These are phyloP conservation scores for Lamellibrachia satsuma DNA, from an alignment of 2,888 invertebrate genomes.

Conservation along the genomic window DNA sequence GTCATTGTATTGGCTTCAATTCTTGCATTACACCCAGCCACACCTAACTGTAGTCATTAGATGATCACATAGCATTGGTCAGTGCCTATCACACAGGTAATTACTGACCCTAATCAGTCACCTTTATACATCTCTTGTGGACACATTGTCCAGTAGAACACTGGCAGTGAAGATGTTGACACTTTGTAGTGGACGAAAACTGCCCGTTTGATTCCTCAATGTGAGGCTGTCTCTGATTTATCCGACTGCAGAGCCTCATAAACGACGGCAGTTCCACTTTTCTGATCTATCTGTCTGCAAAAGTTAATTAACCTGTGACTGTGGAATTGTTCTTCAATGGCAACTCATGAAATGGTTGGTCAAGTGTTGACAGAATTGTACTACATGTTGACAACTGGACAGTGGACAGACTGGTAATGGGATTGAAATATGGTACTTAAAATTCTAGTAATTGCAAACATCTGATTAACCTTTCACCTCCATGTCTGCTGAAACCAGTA, in stretches of 20 bases:
- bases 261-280: background rate
- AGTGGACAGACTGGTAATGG: background rate
- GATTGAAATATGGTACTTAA: background rate
- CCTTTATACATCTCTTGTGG: background rate
- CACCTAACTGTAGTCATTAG: background rate
- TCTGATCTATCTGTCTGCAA: background rate
- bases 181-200: background rate
- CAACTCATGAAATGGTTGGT: background rate
- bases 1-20: background rate
- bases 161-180: background rate
- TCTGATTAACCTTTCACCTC: too few species aligned
- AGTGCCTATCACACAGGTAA: background rate
- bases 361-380: background rate
- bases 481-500: too few species aligned
- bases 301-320: background rate
- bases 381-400: background rate
- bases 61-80: background rate
- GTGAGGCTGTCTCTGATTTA: background rate
- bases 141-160: background rate
- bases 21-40: background rate
- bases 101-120: background rate
- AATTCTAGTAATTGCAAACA: too few species aligned
- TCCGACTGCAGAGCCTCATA: background rate
- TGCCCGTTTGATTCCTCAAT: background rate
- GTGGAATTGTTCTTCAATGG: background rate